Conservation (phyloP, 2,888 invertebrate species). For the Cantharis nigra region DNA sequence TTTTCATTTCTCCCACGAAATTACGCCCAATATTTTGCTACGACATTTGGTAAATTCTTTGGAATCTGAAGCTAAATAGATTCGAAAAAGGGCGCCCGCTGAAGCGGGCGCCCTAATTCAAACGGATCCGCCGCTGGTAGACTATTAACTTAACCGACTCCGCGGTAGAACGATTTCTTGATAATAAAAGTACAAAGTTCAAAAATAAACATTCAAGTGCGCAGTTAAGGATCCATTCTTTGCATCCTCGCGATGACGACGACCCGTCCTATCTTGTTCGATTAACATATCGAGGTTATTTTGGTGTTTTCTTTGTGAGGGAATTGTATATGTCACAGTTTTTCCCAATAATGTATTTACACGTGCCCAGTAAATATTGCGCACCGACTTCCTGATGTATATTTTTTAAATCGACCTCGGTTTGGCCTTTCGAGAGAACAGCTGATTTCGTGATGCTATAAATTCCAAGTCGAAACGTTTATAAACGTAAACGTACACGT, state of each 20-base stretch:
- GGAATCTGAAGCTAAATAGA: too few species aligned
- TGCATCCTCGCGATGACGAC: neutral
- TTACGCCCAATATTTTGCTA: too few species aligned
- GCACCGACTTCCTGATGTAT: neutral
- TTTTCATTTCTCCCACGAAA: neutral
- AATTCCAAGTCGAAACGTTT: neutral
- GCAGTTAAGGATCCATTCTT: neutral
- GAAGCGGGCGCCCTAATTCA: too few species aligned
- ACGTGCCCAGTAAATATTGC: neutral
- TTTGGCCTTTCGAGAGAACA: conserved; percentile 18
- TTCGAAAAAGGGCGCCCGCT: too few species aligned
- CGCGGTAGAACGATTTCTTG: neutral
- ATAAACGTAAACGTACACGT: neutral
- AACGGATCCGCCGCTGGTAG: neutral
- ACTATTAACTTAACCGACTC: neutral
- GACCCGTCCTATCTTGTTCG: neutral
- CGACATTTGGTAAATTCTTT: too few species aligned
- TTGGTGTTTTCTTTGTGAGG: neutral
- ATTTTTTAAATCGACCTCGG: conserved; percentile 17
- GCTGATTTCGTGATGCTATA: conserved; percentile 19
- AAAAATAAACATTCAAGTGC: neutral
- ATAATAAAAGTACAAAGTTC: neutral
- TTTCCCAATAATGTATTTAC: neutral
- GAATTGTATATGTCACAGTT: neutral
- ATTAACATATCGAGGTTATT: neutral